Conservation (phyloP, 1,140 invertebrate genomes). For the Drusus annulatus region DNA sequence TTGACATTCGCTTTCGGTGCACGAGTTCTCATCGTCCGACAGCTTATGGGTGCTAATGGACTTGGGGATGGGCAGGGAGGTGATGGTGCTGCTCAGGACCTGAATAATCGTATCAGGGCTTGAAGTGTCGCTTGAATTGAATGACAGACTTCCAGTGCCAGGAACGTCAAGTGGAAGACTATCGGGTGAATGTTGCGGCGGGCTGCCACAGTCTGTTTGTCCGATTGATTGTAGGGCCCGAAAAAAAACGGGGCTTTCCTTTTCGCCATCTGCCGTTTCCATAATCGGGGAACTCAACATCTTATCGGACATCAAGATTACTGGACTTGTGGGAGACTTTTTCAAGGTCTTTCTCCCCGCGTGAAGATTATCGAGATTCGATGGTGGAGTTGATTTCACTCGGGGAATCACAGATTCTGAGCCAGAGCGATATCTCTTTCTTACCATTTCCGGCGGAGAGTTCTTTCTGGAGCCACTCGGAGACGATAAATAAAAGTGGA, state of each 20-base stretch:
- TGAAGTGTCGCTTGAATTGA: conserved; percentile 70
- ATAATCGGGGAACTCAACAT: conserved; percentile 58
- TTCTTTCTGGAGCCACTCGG: conserved; percentile 63
- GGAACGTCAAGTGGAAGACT: conserved; percentile 67
- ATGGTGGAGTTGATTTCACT: conserved; percentile 23
- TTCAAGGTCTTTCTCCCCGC: conserved; percentile 61
- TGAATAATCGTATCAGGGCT: conserved; percentile 71
- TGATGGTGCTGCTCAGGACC: conserved; percentile 63
- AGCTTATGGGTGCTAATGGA: conserved; percentile 69
- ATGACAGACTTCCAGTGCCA: conserved; percentile 68
- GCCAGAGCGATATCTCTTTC: conserved; percentile 66
- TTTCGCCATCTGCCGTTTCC: conserved; percentile 60
- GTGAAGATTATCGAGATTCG: conserved; percentile 48
- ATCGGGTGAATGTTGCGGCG: conserved; percentile 67
- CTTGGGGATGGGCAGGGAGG: conserved; percentile 66
- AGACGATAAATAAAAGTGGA: conserved; percentile 57
- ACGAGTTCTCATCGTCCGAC: conserved; percentile 70
- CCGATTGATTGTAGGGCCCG: conserved; percentile 53
- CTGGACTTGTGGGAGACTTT: conserved; percentile 70
- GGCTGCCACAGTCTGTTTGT: conserved; percentile 49
- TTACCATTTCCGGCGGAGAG: conserved; percentile 65
- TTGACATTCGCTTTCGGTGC: conserved; percentile 65
- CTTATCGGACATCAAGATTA: conserved; percentile 55
- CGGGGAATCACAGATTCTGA: conserved; percentile 61
- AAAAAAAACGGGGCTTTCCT: conserved; percentile 60